These are phyloP conservation scores for Chrysopa pallens DNA, from an alignment of 1,140 invertebrate species.

Conservation along the genomic window DNA sequence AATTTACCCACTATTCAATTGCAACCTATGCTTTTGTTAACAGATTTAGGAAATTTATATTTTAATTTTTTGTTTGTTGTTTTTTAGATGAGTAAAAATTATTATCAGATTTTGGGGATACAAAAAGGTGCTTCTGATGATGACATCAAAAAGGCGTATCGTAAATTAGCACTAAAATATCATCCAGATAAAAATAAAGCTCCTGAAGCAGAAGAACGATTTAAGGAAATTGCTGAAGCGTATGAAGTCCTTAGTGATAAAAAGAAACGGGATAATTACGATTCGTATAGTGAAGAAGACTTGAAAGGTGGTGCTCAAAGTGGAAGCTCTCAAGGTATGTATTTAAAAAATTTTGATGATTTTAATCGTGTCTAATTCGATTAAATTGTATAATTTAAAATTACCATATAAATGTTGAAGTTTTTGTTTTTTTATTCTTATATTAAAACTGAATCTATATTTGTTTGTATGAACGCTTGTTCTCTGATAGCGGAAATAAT, in stretches of 20 bases:
- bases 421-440: too few species aligned
- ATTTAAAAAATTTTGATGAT: too few species aligned
- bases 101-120: constrained; percentile 88
- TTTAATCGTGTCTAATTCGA: too few species aligned
- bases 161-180: constrained; percentile 93
- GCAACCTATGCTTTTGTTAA: too few species aligned
- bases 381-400: too few species aligned
- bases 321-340: constrained; percentile 12
- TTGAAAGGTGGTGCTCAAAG: constrained; percentile 50
- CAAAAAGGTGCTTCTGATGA: constrained; percentile 75
- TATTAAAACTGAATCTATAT: too few species aligned
- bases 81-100: constrained; percentile 84
- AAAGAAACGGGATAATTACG: constrained; percentile 89
- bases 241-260: constrained; percentile 95
- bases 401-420: too few species aligned
- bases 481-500: too few species aligned
- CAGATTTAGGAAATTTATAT: too few species aligned
- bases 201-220: constrained; percentile 86
- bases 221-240: constrained; percentile 96
- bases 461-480: too few species aligned
- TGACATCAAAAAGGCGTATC: constrained; percentile 95
- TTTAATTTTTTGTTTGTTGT: not conserved
- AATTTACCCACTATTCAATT: too few species aligned
- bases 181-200: constrained; percentile 99
- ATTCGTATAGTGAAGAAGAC: constrained; percentile 92